phyloP scores from a whole-genome alignment of 2,797 vertebrate species.

The Calcarius lapponicus region DNA sequence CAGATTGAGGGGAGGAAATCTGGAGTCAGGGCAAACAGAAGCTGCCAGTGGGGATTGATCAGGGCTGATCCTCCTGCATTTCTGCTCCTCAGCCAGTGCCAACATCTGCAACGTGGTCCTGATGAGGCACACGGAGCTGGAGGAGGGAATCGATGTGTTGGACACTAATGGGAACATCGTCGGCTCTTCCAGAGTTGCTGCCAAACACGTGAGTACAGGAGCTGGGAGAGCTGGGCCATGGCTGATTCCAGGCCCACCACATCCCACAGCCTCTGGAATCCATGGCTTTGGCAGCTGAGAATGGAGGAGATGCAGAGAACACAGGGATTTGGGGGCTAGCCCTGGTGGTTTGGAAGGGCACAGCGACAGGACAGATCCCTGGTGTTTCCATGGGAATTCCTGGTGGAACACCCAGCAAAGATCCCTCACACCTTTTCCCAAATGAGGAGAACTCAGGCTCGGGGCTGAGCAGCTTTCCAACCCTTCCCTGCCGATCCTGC shows the following conservation, averaged over 20 bases:
- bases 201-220: constrained; percentile 81
- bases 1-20: not conserved
- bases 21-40: not conserved
- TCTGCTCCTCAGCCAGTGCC: constrained; percentile 82
- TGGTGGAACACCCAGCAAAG: not conserved
- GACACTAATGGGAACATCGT: constrained; percentile 84
- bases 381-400: not conserved
- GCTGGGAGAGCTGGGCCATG: not conserved
- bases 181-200: constrained; percentile 88
- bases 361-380: not conserved
- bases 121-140: constrained; percentile 90
- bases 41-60: not conserved
- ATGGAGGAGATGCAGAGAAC: not conserved
- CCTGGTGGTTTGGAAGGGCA: rapidly evolving
- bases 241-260: rapidly evolving
- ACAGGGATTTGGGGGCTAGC: rapidly evolving
- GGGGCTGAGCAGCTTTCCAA: not conserved
- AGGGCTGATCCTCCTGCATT: not conserved
- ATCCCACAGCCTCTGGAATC: not conserved
- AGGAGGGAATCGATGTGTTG: constrained; percentile 87
- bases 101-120: constrained; percentile 94
- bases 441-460: not conserved
- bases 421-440: not conserved
- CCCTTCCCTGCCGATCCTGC: not conserved
- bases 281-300: not conserved